These are phyloP conservation scores for Danionella dracula DNA, from an alignment of 2,797 vertebrate species.

Conservation along the genomic window DNA sequence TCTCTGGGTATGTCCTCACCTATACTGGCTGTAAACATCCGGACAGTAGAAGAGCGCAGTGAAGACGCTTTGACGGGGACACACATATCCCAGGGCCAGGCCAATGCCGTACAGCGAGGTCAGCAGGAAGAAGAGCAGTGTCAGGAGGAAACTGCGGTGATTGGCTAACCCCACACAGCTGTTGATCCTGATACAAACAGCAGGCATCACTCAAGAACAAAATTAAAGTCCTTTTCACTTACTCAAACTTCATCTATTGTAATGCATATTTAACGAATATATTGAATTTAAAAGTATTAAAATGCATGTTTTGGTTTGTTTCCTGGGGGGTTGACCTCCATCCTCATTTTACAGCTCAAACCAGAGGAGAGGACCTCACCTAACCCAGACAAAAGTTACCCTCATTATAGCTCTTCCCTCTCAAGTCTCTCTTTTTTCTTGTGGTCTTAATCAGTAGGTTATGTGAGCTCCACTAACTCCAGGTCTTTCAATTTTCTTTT, in stretches of 20 bases:
- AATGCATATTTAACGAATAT: too few species aligned
- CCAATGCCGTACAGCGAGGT: constrained; percentile 87
- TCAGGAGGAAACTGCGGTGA: constrained; percentile 89
- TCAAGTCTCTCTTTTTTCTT: too few species aligned
- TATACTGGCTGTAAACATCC: constrained; percentile 84
- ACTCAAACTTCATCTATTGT: constrained; percentile 43
- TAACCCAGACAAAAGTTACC: too few species aligned
- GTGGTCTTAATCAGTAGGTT: too few species aligned
- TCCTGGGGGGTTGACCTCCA: too few species aligned
- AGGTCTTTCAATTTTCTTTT: too few species aligned
- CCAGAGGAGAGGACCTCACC: too few species aligned
- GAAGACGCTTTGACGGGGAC: constrained; percentile 71
- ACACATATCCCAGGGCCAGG: constrained; percentile 82
- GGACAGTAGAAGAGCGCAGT: constrained; percentile 89
- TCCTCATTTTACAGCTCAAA: too few species aligned
- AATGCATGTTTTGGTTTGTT: too few species aligned
- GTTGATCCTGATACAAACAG: constrained; percentile 82
- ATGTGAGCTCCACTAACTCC: too few species aligned
- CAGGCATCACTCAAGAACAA: constrained; percentile 45
- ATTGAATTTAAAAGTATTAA: too few species aligned
- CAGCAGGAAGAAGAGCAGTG: constrained; percentile 82
- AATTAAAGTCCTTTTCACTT: constrained; percentile 9
- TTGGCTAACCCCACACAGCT: constrained; percentile 93
- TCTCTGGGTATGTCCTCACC: constrained; percentile 71
- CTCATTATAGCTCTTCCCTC: too few species aligned